Evolutionary conservation across 2,888 invertebrate species (phyloP), one percentile per base, ranked within the genome.

Genomic region (Sinohyriopsis cumingii): DNA sequence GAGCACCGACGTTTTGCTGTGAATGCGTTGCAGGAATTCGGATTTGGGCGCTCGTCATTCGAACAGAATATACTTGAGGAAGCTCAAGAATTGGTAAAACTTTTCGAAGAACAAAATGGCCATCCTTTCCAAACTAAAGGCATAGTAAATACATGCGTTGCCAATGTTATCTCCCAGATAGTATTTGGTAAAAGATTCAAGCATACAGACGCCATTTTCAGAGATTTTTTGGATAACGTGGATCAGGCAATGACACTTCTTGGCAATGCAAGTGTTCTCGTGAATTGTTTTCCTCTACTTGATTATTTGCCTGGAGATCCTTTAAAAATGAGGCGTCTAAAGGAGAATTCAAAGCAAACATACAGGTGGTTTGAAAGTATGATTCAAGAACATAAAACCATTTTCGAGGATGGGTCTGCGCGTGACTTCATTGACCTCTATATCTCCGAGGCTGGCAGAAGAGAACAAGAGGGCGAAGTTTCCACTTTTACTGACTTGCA

Each of bases 51-150:
- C 24, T 56, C 25, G 4, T 19, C 22, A 7, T 12, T 76, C 19
- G 78, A 76, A 63, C 22, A 61, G 19, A 66, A 63, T 19, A 66
- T 76, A 22, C 24, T 55, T n/a, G 73, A 75, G 55, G 78, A 78
- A 69, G 24, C 72, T 4, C 20, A n/a, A 4, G 33, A 55, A 20
- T 68, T 75, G 20, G 20, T 70, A 18, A 65, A 73, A 1, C 56
- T 63, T 19, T 24, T 78, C 5, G 63, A 65, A 28, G 20, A 25
- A 6, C 22, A 62, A 15, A 63, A 67, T 20, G 71, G 67, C 5
- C 45, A 61, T 54, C 59, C 74, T 12, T 69, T 77, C 9, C 67
- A 82, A 55, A 54, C 74, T 7, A 59, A 65, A 9, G 62, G 69
- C 1, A 25, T 73, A 55, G n/a, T n/a, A n/a, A n/a, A n/a, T n/a